A percentile compares a stretch with the other conserved stretches of the same genome.
These are phyloP conservation scores for Ennomos fuscantarius DNA, from an alignment of 2,888 invertebrate genomes.

Conservation along the genomic window DNA sequence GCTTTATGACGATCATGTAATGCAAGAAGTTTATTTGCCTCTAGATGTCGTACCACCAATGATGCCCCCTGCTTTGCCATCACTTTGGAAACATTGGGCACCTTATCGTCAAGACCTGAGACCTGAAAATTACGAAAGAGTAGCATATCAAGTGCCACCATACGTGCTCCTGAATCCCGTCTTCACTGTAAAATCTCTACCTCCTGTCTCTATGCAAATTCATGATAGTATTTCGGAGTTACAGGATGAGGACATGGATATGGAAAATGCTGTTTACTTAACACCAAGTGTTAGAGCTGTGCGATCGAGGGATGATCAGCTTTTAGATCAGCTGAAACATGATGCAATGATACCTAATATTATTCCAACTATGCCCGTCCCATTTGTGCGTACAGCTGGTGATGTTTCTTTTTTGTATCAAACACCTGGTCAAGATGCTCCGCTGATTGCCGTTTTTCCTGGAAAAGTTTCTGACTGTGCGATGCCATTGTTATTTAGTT, in stretches of 20 bases:
- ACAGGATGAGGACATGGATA: slow-evolving; percentile 7
- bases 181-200: slow-evolving; percentile 42
- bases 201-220: slow-evolving; percentile 49
- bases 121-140: slow-evolving; percentile 4
- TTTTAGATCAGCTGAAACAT: slow-evolving; percentile 58
- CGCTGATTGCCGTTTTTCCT: slow-evolving; percentile 45
- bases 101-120: slow-evolving; percentile 23
- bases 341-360: slow-evolving; percentile 69
- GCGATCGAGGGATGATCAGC: slow-evolving; percentile 53
- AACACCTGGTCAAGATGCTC: slow-evolving; percentile 9
- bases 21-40: slow-evolving; percentile 8
- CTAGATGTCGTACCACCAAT: slow-evolving; percentile 16
- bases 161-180: slow-evolving; percentile 37
- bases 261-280: slow-evolving; percentile 25
- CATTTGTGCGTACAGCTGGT: slow-evolving; percentile 50
- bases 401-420: slow-evolving; percentile 23
- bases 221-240: slow-evolving; percentile 42
- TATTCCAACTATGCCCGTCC: slow-evolving; percentile 69
- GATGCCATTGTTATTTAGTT: slow-evolving; percentile 58
- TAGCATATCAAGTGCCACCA: slow-evolving; percentile 18
- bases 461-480: slow-evolving; percentile 43
- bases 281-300: slow-evolving; percentile 42
- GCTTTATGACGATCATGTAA: slow-evolving; percentile 7
- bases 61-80: slow-evolving; percentile 8
- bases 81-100: slow-evolving; percentile 22